Conservation (phyloP, 2,888 invertebrate species). For the Polydesmus complanatus region DNA sequence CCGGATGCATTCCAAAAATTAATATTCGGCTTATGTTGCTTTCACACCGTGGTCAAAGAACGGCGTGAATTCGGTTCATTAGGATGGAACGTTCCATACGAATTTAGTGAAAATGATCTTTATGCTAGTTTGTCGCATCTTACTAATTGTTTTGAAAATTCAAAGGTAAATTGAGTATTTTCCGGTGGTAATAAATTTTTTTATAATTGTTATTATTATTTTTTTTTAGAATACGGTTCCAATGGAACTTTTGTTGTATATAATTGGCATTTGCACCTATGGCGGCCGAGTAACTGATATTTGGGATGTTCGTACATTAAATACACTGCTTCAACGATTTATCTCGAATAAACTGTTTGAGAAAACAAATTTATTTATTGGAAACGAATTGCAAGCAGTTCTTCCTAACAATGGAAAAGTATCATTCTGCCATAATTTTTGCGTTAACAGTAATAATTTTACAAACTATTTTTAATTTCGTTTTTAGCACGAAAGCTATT, state of each 20-base stretch:
- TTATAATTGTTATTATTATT: neutral
- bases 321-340: constrained; percentile 34
- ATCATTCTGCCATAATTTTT: constrained; percentile 15
- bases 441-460: neutral
- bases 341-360: constrained; percentile 30
- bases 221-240: constrained; percentile 30
- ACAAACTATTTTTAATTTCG: neutral
- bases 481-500: constrained; percentile 32
- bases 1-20: constrained; percentile 34
- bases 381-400: constrained; percentile 30
- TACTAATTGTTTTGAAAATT: constrained; percentile 22
- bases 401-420: constrained; percentile 32
- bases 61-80: constrained; percentile 37
- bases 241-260: constrained; percentile 35
- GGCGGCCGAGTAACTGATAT: constrained; percentile 39
- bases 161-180: neutral
- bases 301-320: constrained; percentile 37
- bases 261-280: constrained; percentile 40
- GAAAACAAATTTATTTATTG: constrained; percentile 28
- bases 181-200: neutral
- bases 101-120: constrained; percentile 39
- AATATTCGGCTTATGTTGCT: constrained; percentile 37
- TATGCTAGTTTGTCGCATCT: constrained; percentile 36
- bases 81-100: constrained; percentile 40
- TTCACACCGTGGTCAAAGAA: constrained; percentile 38